Conservation (phyloP, 92 coral and sea anemone genomes). For the Hydrozoanthus gracilis region DNA sequence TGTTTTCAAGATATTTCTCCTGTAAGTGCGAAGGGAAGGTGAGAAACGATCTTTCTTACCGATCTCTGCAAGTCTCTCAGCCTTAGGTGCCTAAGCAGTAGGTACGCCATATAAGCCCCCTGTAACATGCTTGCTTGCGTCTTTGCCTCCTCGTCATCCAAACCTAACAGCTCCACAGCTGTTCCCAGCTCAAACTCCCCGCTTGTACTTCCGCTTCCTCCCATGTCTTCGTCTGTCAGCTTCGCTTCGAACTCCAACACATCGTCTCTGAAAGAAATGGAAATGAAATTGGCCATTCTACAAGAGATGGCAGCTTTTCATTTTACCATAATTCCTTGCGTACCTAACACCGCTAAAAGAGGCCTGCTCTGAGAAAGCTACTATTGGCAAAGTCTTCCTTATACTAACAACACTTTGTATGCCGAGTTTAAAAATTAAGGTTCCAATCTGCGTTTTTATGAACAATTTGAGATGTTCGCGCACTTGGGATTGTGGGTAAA, state of each 20-base stretch:
- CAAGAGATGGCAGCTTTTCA: background rate
- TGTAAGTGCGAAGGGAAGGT: no score
- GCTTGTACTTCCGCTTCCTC: conserved; percentile 64
- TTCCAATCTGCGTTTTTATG: no score
- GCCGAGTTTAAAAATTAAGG: no score
- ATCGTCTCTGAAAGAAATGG: conserved; percentile 75
- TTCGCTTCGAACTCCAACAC: conserved; percentile 92
- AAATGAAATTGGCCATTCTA: background rate
- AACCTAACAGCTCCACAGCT: conserved; percentile 92
- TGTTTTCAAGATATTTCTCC: no score
- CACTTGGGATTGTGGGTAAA: no score
- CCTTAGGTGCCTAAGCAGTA: conserved; percentile 90
- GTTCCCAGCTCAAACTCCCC: conserved; percentile 93
- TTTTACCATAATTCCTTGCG: background rate
- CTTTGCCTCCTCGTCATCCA: conserved; percentile 88
- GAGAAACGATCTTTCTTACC: conserved; percentile 48
- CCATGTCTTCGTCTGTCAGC: conserved; percentile 86
- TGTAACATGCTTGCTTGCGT: conserved; percentile 78
- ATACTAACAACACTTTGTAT: no score
- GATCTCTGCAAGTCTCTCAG: conserved; percentile 95
- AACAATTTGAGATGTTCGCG: no score
- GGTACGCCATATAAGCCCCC: conserved; percentile 96
- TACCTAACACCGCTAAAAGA: no score
- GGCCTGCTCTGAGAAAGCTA: no score
- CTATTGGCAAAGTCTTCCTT: no score